These are phyloP conservation scores for Nycticebus coucang DNA, from an alignment of 2,113 vertebrate genomes.

Conservation along the genomic window DNA sequence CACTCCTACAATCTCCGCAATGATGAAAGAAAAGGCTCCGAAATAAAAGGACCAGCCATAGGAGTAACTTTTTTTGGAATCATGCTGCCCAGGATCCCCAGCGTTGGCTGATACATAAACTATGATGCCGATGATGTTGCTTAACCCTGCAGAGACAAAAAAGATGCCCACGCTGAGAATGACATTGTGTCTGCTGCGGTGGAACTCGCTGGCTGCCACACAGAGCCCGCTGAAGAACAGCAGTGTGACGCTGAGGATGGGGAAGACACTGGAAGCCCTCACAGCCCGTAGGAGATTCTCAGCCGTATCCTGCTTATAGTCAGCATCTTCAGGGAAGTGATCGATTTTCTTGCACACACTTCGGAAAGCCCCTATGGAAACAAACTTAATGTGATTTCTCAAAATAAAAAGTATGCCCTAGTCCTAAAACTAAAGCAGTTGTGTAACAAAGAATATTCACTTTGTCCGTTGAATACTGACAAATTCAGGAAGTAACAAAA, in stretches of 20 bases:
- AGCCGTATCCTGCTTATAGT: constrained; percentile 97
- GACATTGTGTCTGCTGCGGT: constrained; percentile 97
- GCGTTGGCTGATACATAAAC: constrained; percentile 99
- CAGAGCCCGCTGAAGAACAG: constrained; percentile 98
- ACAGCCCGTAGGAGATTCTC: constrained; percentile 97
- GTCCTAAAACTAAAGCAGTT: neutral
- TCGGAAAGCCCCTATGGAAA: constrained; percentile 93
- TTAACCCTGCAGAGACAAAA: constrained; percentile 98
- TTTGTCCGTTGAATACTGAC: neutral
- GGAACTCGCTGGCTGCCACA: constrained; percentile 98
- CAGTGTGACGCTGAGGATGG: constrained; percentile 98
- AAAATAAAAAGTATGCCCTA: neutral
- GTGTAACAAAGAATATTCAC: neutral
- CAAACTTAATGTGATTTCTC: too few relatives aligned
- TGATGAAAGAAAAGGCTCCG: constrained; percentile 98
- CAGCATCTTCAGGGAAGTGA: constrained; percentile 98
- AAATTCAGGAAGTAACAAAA: neutral
- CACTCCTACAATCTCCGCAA: constrained; percentile 98
- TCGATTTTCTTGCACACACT: constrained; percentile 99
- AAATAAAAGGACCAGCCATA: constrained; percentile 99
- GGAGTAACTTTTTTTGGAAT: constrained; percentile 99
- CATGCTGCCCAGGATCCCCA: constrained; percentile 96
- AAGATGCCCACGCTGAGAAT: constrained; percentile 99
- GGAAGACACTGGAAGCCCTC: constrained; percentile 98
- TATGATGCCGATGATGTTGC: constrained; percentile 99